These are phyloP conservation scores for Anastrepha ludens DNA, from an alignment of 1,140 invertebrate genomes.

Conservation along the genomic window DNA sequence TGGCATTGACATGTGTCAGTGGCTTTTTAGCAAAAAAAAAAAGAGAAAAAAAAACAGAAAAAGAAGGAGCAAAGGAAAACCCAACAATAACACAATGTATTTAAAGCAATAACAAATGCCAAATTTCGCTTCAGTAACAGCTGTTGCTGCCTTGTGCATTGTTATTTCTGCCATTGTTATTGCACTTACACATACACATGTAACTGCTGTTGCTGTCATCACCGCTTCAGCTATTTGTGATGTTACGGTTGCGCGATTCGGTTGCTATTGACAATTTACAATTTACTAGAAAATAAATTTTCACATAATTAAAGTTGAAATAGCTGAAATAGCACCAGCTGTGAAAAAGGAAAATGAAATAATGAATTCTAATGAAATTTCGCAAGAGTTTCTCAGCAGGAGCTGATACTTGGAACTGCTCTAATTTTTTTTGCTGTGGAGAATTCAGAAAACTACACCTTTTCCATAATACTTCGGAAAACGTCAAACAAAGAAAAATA, in stretches of 20 bases:
- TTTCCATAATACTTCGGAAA: no score
- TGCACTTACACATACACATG: not conserved
- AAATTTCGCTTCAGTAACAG: not conserved
- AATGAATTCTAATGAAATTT: no score
- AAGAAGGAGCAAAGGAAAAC: not conserved
- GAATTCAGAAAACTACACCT: no score
- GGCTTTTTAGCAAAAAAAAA: not conserved
- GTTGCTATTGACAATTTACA: slow-evolving; percentile 19
- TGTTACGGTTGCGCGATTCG: not conserved
- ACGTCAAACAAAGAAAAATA: no score
- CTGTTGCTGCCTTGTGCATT: not conserved
- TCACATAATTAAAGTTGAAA: not conserved
- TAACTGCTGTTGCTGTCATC: not conserved
- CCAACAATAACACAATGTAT: not conserved
- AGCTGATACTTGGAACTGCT: no score
- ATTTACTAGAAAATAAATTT: slow-evolving; percentile 26
- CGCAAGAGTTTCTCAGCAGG: no score
- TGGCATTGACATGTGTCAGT: not conserved
- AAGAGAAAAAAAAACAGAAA: not conserved
- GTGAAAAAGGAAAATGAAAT: no score
- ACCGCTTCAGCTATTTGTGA: not conserved
- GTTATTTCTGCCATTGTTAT: not conserved
- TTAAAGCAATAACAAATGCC: no score
- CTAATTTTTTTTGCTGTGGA: no score
- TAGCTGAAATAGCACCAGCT: not conserved